Evolutionary conservation across 2,113 vertebrate genomes (phyloP).

Genomic region (Saiga tatarica): DNA sequence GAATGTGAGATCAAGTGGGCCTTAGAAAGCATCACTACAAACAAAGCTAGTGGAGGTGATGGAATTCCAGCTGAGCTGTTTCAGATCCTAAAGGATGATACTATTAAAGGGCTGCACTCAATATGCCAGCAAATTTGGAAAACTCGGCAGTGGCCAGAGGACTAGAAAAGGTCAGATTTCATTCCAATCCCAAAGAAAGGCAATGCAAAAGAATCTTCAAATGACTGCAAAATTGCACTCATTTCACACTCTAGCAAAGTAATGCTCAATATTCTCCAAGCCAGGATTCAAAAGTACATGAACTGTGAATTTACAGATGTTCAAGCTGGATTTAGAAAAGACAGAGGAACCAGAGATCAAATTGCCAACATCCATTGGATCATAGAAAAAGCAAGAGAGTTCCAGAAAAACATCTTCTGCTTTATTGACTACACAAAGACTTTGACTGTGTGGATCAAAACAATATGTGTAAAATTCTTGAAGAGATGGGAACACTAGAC

Average conservation of each 20-base stretch:
- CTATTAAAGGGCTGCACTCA: not conserved
- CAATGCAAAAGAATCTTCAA: not conserved
- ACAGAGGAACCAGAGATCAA: not conserved
- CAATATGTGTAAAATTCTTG: not conserved
- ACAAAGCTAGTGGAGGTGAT: no score
- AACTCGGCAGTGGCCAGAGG: not conserved
- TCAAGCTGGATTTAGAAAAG: not conserved
- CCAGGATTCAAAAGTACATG: not conserved
- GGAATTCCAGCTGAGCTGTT: no score
- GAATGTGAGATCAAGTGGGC: no score
- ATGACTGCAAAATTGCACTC: fast-evolving
- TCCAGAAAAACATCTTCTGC: not conserved
- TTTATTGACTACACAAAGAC: not conserved
- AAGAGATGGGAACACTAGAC: not conserved
- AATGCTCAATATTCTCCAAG: not conserved
- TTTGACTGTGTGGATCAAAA: not conserved
- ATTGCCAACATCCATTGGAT: not conserved
- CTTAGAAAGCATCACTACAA: no score
- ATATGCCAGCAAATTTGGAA: not conserved
- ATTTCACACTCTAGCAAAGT: not conserved
- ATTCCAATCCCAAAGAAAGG: not conserved
- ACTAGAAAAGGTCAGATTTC: not conserved
- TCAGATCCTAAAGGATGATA: no score
- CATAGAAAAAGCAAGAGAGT: not conserved
- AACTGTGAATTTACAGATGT: not conserved